A percentile compares a stretch with the other conserved stretches of the same genome.
These are phyloP conservation scores for Calonectris borealis DNA, from an alignment of 2,113 vertebrate species.

Conservation along the genomic window DNA sequence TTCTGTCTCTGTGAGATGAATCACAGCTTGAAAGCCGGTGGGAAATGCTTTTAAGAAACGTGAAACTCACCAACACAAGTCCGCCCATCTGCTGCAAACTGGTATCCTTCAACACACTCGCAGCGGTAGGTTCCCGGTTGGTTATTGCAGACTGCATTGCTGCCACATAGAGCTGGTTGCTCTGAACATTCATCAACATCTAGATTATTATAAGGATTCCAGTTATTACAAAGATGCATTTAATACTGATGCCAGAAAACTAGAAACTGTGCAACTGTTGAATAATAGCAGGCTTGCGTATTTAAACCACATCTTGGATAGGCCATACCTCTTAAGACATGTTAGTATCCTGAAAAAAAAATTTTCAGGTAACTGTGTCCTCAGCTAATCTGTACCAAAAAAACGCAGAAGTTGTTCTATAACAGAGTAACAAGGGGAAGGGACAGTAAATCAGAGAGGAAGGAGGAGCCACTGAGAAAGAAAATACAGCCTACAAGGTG, in stretches of 20 bases:
- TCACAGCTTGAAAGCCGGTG: not conserved
- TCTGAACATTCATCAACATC: slow-evolving; percentile 90
- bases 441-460: not conserved
- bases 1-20: not conserved
- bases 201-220: slow-evolving; percentile 30
- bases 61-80: slow-evolving; percentile 84
- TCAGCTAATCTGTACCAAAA: not conserved
- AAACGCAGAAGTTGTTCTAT: not conserved
- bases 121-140: slow-evolving; percentile 93
- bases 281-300: not conserved
- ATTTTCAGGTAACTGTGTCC: not conserved
- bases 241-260: not conserved
- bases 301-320: not conserved
- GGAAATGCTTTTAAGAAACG: not conserved
- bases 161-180: slow-evolving; percentile 78
- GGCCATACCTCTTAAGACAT: not conserved
- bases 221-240: not conserved
- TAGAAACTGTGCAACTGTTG: not conserved
- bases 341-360: not conserved
- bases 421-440: not conserved
- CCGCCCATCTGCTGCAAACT: slow-evolving; percentile 78
- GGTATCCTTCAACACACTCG: slow-evolving; percentile 87
- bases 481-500: not conserved
- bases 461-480: not conserved
- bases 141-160: slow-evolving; percentile 86